These are phyloP conservation scores for Ctenicera cuprea DNA, from an alignment of 2,888 invertebrate genomes.

Conservation along the genomic window DNA sequence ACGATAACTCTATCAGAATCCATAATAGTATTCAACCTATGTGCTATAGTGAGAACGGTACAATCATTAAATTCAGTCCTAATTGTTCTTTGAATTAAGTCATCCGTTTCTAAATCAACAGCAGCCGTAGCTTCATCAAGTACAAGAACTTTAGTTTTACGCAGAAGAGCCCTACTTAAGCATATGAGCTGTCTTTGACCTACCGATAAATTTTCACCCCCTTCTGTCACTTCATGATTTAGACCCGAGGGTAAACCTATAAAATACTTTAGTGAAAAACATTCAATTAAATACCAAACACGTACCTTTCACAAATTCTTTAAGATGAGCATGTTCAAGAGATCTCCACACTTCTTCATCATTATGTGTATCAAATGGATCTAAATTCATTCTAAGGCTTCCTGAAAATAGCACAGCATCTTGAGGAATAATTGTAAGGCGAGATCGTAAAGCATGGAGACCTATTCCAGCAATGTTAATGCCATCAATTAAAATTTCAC, in stretches of 20 bases:
- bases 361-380: conserved; percentile 87
- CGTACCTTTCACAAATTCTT: conserved; percentile 84
- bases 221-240: conserved; percentile 90
- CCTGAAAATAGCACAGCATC: conserved; percentile 97
- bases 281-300: background rate
- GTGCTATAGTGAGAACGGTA: conserved; percentile 94
- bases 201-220: conserved; percentile 93
- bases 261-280: conserved; percentile 45
- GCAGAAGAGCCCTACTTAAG: conserved; percentile 87
- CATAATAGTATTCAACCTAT: conserved; percentile 94
- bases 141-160: conserved; percentile 90
- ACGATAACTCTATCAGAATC: conserved; percentile 92
- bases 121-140: conserved; percentile 94
- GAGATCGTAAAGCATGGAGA: conserved; percentile 88
- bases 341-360: conserved; percentile 93
- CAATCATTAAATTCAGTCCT: conserved; percentile 89
- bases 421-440: conserved; percentile 92
- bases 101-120: conserved; percentile 93
- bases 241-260: conserved; percentile 83
- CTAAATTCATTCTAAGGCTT: conserved; percentile 91
- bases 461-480: conserved; percentile 88
- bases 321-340: conserved; percentile 92
- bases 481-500: conserved; percentile 89
- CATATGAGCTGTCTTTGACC: conserved; percentile 94
- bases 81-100: conserved; percentile 92